Evolutionary conservation across 2,797 vertebrate species (phyloP), one percentile per base, ranked within the genome.

Genomic region (Poeciliopsis presidionis): DNA sequence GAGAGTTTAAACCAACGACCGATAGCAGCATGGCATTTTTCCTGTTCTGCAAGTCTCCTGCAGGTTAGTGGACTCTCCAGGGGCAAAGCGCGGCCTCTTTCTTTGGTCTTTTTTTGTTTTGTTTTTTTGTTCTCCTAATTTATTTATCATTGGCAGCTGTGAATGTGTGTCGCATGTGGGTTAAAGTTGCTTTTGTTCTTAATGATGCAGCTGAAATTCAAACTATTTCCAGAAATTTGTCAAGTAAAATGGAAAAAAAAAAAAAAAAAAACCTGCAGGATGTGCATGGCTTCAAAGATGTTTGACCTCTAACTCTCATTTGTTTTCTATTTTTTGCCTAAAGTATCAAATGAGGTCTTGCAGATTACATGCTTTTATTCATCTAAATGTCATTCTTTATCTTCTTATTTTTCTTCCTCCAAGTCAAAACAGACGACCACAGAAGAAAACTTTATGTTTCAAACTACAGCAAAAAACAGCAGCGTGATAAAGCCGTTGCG

Each of bases 11-110:
- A 33, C 72, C 85, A 82, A 63, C 81, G 81, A 73, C 80, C 85
- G 83, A 83, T 88, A 87, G 81, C 59, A 88, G 65, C 39, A 95
- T 96, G 95, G 93, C 90, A 49, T 84, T 92, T 79, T 84, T 95
- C 81, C 82, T 77, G 25, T 88, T 91, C 83, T 93, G 90, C 93
- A 94, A 89, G 89, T 88, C 76, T 51, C 72, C 91, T 69, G 46
- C 94, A 95, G 95, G 95, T 96, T 90, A 94, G 95, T 95, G 81
- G 53, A 83, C 81, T 81, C 71, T 87, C 61, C 57, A 30, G 36
- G 61, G 51, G 84, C 82, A 65, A 77, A 63, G 81, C 82, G 86
- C 80, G 82, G 80, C 72, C 79, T 88, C 82, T 76, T 72, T 70
- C 84, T 77, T 11, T 4, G 74, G 49, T 84, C 76, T 59, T 43